Evolutionary conservation across 2,797 vertebrate species (phyloP).

Genomic region (Fistularia tabacaria): DNA sequence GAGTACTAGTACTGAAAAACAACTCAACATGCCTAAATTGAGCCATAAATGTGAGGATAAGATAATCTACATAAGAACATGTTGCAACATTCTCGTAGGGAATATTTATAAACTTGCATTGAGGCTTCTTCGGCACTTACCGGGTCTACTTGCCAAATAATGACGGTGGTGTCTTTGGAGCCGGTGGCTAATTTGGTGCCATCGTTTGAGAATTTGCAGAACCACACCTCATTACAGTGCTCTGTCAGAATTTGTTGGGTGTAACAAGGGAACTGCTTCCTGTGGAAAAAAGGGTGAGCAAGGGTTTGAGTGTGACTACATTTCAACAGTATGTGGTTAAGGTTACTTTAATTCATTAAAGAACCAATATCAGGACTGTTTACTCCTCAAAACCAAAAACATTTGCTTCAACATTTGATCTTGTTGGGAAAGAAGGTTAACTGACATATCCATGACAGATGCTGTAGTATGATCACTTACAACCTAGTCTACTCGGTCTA

Average conservation of each 20-base stretch:
- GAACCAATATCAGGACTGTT: too few species aligned
- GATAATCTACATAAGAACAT: too few species aligned
- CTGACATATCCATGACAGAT: slow-evolving; percentile 5
- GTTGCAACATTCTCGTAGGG: too few species aligned
- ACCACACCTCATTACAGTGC: slow-evolving; percentile 99
- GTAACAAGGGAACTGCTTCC: slow-evolving; percentile 99
- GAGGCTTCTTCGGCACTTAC: slow-evolving; percentile 73
- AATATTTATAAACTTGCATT: too few species aligned
- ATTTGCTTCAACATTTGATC: background rate
- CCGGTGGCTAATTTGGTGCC: slow-evolving; percentile 99
- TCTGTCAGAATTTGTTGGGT: slow-evolving; percentile 99
- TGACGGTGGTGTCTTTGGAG: slow-evolving; percentile 99
- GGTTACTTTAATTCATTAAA: too few species aligned
- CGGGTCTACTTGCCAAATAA: slow-evolving; percentile 97
- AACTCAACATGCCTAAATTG: too few species aligned
- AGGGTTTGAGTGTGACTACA: background rate
- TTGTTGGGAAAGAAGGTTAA: background rate
- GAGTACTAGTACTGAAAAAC: too few species aligned
- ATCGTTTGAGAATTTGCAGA: slow-evolving; percentile 99
- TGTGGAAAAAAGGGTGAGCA: slow-evolving; percentile 45
- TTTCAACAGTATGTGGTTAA: background rate
- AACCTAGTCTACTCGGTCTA: background rate
- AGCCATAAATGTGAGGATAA: too few species aligned
- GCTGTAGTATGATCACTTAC: slow-evolving; percentile 9
- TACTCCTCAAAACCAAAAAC: background rate